Evolutionary conservation across 2,113 vertebrate genomes (phyloP).

Genomic region (Lasiurus cinereus): DNA sequence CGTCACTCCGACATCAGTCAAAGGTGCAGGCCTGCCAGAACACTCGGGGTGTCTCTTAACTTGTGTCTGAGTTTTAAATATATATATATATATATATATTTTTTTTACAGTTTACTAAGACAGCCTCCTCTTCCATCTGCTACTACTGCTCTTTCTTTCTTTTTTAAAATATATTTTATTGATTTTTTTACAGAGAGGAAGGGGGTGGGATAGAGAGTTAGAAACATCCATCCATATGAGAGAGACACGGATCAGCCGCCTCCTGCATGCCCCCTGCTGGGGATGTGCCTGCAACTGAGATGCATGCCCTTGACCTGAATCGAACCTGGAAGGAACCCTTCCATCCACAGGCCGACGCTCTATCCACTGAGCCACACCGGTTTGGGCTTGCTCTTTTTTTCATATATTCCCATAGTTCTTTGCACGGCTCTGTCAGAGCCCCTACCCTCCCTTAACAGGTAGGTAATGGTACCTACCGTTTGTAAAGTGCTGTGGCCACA

Average conservation of each 20-base stretch:
- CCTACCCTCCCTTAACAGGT: not conserved
- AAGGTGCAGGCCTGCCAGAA: not conserved
- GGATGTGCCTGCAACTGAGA: too few relatives aligned
- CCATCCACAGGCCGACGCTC: too few relatives aligned
- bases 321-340: too few relatives aligned
- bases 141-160: too few relatives aligned
- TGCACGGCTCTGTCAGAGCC: not conserved
- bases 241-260: too few relatives aligned
- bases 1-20: not conserved
- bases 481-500: not conserved
- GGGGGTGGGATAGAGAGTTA: too few relatives aligned
- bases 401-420: not conserved
- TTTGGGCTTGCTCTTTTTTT: not conserved
- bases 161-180: too few relatives aligned
- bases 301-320: too few relatives aligned
- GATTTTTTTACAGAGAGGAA: too few relatives aligned
- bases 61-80: not conserved
- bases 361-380: too few relatives aligned
- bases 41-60: not conserved
- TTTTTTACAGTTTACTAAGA: not conserved
- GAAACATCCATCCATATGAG: too few relatives aligned
- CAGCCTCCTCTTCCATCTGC: not conserved
- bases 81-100: not conserved
- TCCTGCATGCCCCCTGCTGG: too few relatives aligned
- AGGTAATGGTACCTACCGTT: not conserved